Conservation (phyloP, 2,797 vertebrate genomes). For the Trichosurus vulpecula region DNA sequence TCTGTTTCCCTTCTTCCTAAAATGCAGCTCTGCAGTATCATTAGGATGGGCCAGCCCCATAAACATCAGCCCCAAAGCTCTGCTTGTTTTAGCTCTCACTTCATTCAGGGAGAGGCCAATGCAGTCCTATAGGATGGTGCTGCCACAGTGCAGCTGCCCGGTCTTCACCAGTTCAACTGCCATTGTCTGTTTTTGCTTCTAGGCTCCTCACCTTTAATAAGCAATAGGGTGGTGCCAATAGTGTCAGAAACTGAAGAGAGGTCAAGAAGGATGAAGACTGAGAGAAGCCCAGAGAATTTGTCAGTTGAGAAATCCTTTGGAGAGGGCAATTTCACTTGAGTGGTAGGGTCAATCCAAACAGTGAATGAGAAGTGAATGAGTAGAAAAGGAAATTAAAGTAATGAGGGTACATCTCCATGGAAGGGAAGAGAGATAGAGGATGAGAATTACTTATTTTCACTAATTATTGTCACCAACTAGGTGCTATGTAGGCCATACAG, state of each 20-base stretch:
- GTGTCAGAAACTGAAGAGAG: background rate
- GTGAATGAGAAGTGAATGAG: background rate
- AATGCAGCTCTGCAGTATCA: background rate
- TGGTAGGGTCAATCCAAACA: background rate
- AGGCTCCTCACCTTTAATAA: background rate
- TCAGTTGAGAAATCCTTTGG: background rate
- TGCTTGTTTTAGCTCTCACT: background rate
- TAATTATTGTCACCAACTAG: background rate
- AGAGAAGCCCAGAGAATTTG: background rate
- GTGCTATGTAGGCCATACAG: background rate
- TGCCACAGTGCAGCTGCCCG: background rate
- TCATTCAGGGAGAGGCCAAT: background rate
- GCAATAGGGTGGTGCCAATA: background rate
- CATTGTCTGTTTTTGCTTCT: background rate
- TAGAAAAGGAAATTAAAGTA: no score
- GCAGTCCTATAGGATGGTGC: background rate
- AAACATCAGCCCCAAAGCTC: background rate
- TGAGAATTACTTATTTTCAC: background rate
- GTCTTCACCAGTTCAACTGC: background rate
- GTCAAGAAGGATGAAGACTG: background rate
- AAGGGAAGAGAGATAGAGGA: background rate
- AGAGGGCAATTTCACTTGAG: no score
- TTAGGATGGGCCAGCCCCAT: background rate
- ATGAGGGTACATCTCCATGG: background rate
- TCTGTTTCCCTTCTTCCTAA: background rate